These are phyloP conservation scores for Anarsia innoxiella DNA, from an alignment of 2,888 invertebrate genomes.

Conservation along the genomic window DNA sequence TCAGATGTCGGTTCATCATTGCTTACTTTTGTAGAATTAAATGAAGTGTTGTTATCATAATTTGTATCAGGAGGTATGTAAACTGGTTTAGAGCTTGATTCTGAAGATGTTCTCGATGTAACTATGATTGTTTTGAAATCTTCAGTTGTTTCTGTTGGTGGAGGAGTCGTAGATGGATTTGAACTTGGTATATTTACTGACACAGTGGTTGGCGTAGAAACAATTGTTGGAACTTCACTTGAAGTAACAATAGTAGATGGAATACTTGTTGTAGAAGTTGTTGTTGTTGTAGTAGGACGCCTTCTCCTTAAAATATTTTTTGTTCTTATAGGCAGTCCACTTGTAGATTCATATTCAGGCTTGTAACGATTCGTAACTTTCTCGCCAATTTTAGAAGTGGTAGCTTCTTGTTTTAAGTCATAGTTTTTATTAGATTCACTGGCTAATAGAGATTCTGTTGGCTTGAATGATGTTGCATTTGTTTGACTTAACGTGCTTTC, in stretches of 20 bases:
- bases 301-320: constrained; percentile 51
- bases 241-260: constrained; percentile 7
- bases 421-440: constrained; percentile 35
- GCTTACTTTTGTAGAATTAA: constrained; percentile 34
- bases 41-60: constrained; percentile 25
- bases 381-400: constrained; percentile 43
- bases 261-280: constrained; percentile 22
- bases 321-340: constrained; percentile 39
- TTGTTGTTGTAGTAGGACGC: constrained; percentile 59
- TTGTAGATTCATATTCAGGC: constrained; percentile 39
- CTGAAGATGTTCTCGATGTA: constrained; percentile 64
- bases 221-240: constrained; percentile 21
- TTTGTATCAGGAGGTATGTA: constrained; percentile 30
- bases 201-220: constrained; percentile 20
- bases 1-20: constrained; percentile 31
- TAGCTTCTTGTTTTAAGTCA: constrained; percentile 29
- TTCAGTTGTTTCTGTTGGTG: constrained; percentile 28
- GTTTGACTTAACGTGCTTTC: constrained; percentile 39
- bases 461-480: constrained; percentile 27
- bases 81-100: constrained; percentile 46
- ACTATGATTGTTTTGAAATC: constrained; percentile 44
- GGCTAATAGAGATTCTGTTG: constrained; percentile 43
- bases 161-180: constrained; percentile 12
- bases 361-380: constrained; percentile 42
- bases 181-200: constrained; percentile 12